Percentiles rank a stretch among this genome's conserved stretches.
phyloP scores from a whole-genome alignment of 2,888 invertebrate species.

The Alcis repandata region DNA sequence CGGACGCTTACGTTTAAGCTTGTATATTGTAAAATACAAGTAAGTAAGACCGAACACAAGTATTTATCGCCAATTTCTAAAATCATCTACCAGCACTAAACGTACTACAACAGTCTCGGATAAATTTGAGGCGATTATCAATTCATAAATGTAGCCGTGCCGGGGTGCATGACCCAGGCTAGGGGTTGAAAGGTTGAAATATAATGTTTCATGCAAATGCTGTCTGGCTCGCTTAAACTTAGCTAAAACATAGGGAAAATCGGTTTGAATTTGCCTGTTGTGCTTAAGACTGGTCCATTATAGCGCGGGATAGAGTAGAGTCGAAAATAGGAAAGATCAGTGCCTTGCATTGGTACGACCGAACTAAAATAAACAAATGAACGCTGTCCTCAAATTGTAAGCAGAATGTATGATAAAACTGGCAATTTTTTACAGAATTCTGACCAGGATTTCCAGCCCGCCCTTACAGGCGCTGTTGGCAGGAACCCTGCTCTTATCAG shows the following conservation, averaged over 20 bases:
- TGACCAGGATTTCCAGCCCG: too few species aligned
- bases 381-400: too few species aligned
- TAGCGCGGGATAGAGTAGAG: too few species aligned
- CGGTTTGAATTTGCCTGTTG: constrained; percentile 6
- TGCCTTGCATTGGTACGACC: too few species aligned
- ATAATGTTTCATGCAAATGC: constrained; percentile 31
- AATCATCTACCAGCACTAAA: not conserved
- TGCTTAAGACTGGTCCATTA: too few species aligned
- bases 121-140: constrained; percentile 19
- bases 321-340: too few species aligned
- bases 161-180: constrained; percentile 13
- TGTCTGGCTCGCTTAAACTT: constrained; percentile 8
- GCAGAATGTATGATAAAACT: not conserved
- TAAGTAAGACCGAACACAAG: too few species aligned
- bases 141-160: constrained; percentile 13
- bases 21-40: too few species aligned
- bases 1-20: too few species aligned
- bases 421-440: not conserved
- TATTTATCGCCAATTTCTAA: not conserved
- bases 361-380: too few species aligned
- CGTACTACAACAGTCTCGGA: not conserved
- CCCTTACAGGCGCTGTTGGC: too few species aligned
- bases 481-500: too few species aligned
- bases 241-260: constrained; percentile 9
- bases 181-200: constrained; percentile 18